Conservation (phyloP, 2,113 vertebrate genomes). For the Embiotoca jacksoni region DNA sequence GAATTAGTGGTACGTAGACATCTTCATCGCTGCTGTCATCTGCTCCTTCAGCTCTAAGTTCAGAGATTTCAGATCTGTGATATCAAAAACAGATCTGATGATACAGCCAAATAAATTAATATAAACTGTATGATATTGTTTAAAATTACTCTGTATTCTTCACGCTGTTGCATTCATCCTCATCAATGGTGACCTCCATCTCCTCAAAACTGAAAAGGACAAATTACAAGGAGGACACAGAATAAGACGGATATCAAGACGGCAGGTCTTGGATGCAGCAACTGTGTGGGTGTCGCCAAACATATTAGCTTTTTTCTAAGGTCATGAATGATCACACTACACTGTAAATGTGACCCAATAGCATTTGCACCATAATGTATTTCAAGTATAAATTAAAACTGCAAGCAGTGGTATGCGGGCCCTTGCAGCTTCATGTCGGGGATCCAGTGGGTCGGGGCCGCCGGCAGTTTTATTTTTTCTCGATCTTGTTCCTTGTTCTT, state of each 20-base stretch:
- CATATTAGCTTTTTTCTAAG: too few relatives aligned
- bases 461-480: too few relatives aligned
- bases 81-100: neutral
- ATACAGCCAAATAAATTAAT: neutral
- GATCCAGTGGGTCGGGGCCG: too few relatives aligned
- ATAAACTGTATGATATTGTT: neutral
- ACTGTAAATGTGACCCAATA: too few relatives aligned
- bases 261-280: too few relatives aligned
- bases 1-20: conserved; percentile 9
- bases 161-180: neutral
- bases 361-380: too few relatives aligned
- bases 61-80: conserved; percentile 3
- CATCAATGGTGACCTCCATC: conserved; percentile 25
- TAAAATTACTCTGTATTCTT: conserved; percentile 16
- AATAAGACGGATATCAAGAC: neutral
- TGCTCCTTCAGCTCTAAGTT: neutral
- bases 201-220: conserved; percentile 29
- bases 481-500: too few relatives aligned
- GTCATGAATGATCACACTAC: too few relatives aligned
- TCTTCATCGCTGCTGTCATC: conserved; percentile 17
- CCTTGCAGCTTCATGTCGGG: too few relatives aligned
- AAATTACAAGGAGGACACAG: neutral
- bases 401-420: too few relatives aligned
- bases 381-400: too few relatives aligned
- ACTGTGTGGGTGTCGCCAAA: too few relatives aligned